These are phyloP conservation scores for Harpegnathos saltator DNA, from an alignment of 1,140 invertebrate species.

Conservation along the genomic window DNA sequence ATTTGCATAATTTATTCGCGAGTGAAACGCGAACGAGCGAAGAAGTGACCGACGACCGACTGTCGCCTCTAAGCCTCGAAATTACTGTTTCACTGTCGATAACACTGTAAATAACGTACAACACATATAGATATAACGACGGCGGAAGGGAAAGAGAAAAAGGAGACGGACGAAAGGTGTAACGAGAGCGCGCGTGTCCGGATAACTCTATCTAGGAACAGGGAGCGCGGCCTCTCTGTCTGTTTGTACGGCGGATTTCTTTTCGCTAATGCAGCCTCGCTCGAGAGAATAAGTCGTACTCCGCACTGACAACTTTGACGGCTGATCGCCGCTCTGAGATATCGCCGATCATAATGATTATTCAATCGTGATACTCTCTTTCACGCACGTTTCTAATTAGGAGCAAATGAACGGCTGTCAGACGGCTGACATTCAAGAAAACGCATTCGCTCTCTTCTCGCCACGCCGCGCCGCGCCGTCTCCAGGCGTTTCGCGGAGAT, in stretches of 20 bases:
- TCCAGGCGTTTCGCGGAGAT: neutral
- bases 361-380: constrained; percentile 12
- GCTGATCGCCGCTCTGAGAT: neutral
- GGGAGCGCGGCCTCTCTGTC: neutral
- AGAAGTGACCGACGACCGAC: too few relatives aligned
- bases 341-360: neutral
- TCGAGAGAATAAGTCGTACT: too few relatives aligned
- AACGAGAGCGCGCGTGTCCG: too few relatives aligned
- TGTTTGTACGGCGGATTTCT: neutral
- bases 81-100: too few relatives aligned
- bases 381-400: constrained; percentile 24
- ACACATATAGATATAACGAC: too few relatives aligned
- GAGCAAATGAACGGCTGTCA: neutral
- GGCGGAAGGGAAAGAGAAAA: too few relatives aligned
- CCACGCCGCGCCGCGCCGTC: too few relatives aligned
- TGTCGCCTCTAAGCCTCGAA: too few relatives aligned
- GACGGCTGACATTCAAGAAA: constrained; percentile 20
- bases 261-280: neutral
- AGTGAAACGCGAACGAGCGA: neutral
- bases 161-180: too few relatives aligned
- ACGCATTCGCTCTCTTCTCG: neutral
- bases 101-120: too few relatives aligned
- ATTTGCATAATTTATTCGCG: neutral
- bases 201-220: too few relatives aligned
- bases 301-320: too few relatives aligned